Percentiles rank a stretch among this genome's conserved stretches.
phyloP scores from a whole-genome alignment of 2,888 invertebrate genomes.

The Rhynchonema sp. region DNA sequence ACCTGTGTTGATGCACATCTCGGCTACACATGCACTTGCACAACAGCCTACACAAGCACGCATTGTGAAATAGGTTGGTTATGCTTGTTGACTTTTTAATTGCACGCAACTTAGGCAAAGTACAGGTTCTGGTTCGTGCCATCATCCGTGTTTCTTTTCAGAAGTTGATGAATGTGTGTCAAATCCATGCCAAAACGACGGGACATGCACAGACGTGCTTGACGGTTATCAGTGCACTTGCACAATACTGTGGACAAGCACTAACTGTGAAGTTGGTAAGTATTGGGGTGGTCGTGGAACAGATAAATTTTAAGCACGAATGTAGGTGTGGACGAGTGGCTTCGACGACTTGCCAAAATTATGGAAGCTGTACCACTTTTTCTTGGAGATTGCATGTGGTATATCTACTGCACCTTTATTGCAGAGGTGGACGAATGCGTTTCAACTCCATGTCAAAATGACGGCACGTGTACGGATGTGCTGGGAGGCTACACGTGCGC shows the following conservation, averaged over 20 bases:
- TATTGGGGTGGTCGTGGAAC: neutral
- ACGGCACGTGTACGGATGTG: neutral
- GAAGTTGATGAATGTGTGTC: constrained; percentile 3
- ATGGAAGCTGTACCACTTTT: no score
- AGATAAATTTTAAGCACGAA: no score
- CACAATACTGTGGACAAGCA: neutral
- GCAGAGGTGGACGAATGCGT: neutral
- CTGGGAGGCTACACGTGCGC: neutral
- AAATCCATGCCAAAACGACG: neutral
- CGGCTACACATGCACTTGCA: neutral
- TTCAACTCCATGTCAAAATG: neutral
- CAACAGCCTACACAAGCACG: no score
- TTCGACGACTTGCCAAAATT: no score
- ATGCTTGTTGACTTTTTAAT: no score
- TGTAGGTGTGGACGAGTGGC: no score
- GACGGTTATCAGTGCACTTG: neutral
- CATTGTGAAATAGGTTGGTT: no score
- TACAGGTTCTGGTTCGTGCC: no score
- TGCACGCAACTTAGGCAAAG: no score
- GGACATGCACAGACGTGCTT: constrained; percentile 1
- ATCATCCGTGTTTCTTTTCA: neutral
- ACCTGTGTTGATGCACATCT: neutral
- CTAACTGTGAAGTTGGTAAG: neutral
- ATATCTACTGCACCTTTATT: no score
- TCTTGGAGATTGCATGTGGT: no score